Percentiles rank a stretch among this genome's conserved stretches.
These are phyloP conservation scores for Hormiphora californensis DNA, from an alignment of 37 sponge, comb jelly and placozoan species.

Conservation along the genomic window DNA sequence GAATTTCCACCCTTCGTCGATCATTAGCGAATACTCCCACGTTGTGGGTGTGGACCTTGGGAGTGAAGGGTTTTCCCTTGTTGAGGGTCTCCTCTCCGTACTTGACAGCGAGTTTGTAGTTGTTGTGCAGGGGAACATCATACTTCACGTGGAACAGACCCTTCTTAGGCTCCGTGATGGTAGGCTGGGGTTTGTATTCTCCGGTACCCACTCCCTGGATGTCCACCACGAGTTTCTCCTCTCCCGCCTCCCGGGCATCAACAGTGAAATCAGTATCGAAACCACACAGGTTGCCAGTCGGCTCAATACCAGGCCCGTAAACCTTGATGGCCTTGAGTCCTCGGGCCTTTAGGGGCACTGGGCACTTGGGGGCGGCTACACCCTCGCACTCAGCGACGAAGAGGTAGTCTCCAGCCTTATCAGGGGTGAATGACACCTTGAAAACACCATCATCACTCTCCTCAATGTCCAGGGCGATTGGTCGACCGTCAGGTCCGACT, in stretches of 20 bases:
- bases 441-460: conserved; percentile 40
- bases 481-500: conserved; percentile 43
- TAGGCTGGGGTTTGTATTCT: conserved; percentile 33
- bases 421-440: conserved; percentile 51
- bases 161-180: conserved; percentile 44
- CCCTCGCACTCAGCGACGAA: conserved; percentile 42
- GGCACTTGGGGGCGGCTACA: conserved; percentile 39
- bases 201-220: conserved; percentile 25
- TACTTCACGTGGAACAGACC: conserved; percentile 40
- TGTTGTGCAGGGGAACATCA: conserved; percentile 30
- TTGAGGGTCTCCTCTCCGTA: conserved; percentile 36
- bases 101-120: conserved; percentile 11
- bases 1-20: conserved; percentile 37
- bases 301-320: conserved; percentile 65
- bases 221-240: conserved; percentile 12
- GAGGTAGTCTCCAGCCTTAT: conserved; percentile 31
- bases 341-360: conserved; percentile 41
- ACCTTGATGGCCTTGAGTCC: conserved; percentile 56
- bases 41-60: conserved; percentile 50
- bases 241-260: conserved; percentile 59
- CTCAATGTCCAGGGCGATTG: conserved; percentile 29
- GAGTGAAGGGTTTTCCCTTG: conserved; percentile 38
- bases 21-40: not conserved
- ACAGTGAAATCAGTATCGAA: conserved; percentile 59
- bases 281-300: conserved; percentile 54